Conservation (phyloP, 2,113 vertebrate genomes). For the Steatornis caripensis region DNA sequence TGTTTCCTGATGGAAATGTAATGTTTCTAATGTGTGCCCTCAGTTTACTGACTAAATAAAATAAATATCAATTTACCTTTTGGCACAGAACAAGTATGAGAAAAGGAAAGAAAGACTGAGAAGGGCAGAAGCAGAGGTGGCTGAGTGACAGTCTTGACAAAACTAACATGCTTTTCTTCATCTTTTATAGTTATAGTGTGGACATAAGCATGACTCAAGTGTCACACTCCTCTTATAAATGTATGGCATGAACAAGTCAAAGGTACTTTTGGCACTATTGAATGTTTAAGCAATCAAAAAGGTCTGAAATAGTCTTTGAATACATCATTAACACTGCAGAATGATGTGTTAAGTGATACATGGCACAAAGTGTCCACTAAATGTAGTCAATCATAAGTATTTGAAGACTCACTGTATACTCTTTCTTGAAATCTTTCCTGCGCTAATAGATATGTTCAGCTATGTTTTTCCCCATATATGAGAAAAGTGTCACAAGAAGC, state of each 20-base stretch:
- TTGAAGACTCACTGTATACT: neutral
- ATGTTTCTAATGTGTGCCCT: neutral
- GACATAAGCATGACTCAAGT: neutral
- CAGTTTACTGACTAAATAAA: neutral
- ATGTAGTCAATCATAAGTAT: neutral
- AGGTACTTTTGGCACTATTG: neutral
- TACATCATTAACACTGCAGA: neutral
- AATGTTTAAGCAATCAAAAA: neutral
- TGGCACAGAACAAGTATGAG: neutral
- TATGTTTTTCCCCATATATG: neutral
- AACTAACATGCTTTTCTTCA: neutral
- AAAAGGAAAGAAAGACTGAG: neutral
- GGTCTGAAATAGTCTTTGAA: neutral
- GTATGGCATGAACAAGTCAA: neutral
- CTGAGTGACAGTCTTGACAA: neutral
- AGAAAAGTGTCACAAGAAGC: neutral
- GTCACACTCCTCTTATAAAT: neutral
- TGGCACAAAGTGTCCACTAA: neutral
- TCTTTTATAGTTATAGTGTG: neutral
- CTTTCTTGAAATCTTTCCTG: neutral
- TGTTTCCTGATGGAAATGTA: neutral
- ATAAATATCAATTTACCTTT: neutral
- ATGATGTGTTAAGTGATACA: neutral
- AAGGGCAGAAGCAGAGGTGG: neutral
- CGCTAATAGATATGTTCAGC: neutral